Evolutionary conservation across 2,797 vertebrate genomes (phyloP), one percentile per base, ranked within the genome.

Genomic region (Tarsius wallacei): DNA sequence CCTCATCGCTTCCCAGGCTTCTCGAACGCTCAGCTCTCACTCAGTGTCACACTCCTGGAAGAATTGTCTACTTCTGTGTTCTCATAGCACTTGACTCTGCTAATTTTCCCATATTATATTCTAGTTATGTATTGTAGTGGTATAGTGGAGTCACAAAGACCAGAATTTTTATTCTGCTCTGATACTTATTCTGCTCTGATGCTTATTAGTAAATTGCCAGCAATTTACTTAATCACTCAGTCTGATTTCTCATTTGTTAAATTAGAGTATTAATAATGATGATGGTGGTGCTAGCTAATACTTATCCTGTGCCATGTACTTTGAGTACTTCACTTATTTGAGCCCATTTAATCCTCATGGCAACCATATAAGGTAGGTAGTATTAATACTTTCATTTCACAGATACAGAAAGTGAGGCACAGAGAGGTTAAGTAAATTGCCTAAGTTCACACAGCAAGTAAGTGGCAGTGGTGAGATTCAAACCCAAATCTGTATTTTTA

Each of bases 351-450:
- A 87, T 93, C 49, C 64, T 83, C 36, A 28, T 49, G 90, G 70
- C 24, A 61, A 68, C 53, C 22, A 31, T 91, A 9, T 87, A 64
- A 88, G 16, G 6, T 85, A 26, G 22, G 47, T 91, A 64, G 22
- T 86, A 55, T 91, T 80, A 88, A 80, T 81, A 96, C 12, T 96
- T 71, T 22, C n/a, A 21, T 97, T 84, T 91, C 90, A 78, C 53
- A 73, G 53, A 61, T 91, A 33, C 42, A 93, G 64, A 85, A 81
- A 95, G 51, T 88, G 64, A 87, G 66, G 51, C 51, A 85, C 88
- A 87, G 24, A 61, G 42, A 83, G 42, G 57, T 87, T 71, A 73
- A 87, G 51, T 90, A 90, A 95, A 78, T 71, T 94, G 73, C 16
- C 2, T 80, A 63, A 81, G 13, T 89, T 93, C 71, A 81, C 53